Evolutionary conservation across 2,888 invertebrate genomes (phyloP).

Genomic region (Epinotia demarniana): DNA sequence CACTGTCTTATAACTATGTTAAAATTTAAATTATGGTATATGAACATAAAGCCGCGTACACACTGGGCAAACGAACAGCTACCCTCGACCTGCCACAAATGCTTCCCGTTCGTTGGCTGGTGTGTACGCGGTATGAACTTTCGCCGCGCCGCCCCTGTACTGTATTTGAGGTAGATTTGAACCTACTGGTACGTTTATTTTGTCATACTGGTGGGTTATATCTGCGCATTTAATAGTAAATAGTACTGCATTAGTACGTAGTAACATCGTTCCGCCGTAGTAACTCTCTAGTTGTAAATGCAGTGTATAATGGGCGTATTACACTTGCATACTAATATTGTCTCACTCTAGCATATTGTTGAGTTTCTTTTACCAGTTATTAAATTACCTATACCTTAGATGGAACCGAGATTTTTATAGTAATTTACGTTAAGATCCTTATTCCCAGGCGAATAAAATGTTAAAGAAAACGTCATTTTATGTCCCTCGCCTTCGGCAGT

Average conservation of each 20-base stretch:
- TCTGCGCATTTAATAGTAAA: constrained; percentile 13
- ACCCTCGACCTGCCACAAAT: neutral
- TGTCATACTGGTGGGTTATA: too few species aligned
- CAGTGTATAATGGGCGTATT: neutral
- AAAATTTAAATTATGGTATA: constrained; percentile 1
- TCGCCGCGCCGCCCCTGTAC: constrained; percentile 8
- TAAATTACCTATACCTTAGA: neutral
- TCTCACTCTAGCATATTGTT: neutral
- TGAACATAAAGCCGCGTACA: neutral
- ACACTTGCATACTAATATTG: neutral
- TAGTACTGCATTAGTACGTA: neutral
- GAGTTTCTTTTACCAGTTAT: neutral
- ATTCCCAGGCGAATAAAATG: neutral
- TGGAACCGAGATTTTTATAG: constrained; percentile 15
- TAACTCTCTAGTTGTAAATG: constrained; percentile 18
- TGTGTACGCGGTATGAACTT: neutral
- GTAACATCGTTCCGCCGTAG: neutral
- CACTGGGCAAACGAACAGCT: neutral
- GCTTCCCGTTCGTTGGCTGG: neutral
- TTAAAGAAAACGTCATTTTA: neutral
- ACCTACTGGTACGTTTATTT: too few species aligned
- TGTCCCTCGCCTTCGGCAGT: too few species aligned
- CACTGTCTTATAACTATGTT: neutral
- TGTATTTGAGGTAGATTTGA: too few species aligned
- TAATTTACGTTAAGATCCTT: neutral